A percentile compares a stretch with the other conserved stretches of the same genome.
These are phyloP conservation scores for Leptinotarsa lineolata DNA, from an alignment of 1,140 invertebrate genomes.

Conservation along the genomic window DNA sequence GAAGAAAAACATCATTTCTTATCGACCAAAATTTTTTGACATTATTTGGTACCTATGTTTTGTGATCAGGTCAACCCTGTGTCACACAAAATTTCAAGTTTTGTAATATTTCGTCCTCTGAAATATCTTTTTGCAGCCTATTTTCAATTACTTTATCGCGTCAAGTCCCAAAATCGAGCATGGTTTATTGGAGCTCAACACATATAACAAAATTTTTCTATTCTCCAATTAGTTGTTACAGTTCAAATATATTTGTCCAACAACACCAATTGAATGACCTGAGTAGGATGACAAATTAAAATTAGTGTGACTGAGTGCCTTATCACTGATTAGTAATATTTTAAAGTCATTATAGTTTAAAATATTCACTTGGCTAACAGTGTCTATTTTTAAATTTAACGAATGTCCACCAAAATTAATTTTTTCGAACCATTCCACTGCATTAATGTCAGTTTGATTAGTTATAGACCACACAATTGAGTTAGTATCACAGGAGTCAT, in stretches of 20 bases:
- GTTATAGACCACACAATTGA: neutral
- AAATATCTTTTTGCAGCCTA: too few species aligned
- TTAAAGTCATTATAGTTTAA: neutral
- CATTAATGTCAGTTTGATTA: neutral
- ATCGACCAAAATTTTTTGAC: too few species aligned
- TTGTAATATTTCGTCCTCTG: too few species aligned
- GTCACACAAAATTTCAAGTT: too few species aligned
- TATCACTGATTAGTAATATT: neutral
- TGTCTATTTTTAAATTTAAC: neutral
- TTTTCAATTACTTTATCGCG: too few species aligned
- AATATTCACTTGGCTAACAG: neutral
- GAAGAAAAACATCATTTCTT: too few species aligned
- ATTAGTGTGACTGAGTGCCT: neutral
- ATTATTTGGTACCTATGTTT: too few species aligned
- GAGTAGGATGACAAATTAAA: neutral
- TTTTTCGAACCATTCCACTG: neutral
- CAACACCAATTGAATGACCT: neutral
- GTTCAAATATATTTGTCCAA: neutral
- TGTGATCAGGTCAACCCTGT: too few species aligned
- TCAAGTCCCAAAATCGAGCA: too few species aligned
- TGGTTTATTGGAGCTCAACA: too few species aligned
- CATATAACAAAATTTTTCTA: neutral
- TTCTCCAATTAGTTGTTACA: neutral
- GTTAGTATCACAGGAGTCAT: neutral
- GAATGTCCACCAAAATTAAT: neutral